These are phyloP conservation scores for Drosophila sulfurigaster DNA, from an alignment of 1,140 invertebrate genomes.

Conservation along the genomic window DNA sequence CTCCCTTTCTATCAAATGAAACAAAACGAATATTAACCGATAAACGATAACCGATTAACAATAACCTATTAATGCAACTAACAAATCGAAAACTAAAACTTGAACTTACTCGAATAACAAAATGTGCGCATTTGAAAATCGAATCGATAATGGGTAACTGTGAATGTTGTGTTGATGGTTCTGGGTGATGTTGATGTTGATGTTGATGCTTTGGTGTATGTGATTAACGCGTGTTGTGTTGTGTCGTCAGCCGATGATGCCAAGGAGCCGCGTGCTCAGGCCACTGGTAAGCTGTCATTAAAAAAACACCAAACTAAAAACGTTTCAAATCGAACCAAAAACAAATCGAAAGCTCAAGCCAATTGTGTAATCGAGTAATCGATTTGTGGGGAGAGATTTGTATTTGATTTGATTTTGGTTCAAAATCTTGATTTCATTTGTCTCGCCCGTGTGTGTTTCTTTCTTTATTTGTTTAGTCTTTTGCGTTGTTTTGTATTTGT, in stretches of 20 bases:
- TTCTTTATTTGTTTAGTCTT: constrained; percentile 18
- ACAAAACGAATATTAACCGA: constrained; percentile 5
- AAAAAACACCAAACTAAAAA: constrained; percentile 13
- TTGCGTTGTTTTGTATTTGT: constrained; percentile 11
- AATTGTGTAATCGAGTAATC: background rate
- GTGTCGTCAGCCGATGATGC: constrained; percentile 65
- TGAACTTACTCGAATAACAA: background rate
- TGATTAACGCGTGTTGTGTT: constrained; percentile 5
- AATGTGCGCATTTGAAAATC: constrained; percentile 3
- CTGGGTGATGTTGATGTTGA: too few species aligned
- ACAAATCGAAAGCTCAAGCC: constrained; percentile 10
- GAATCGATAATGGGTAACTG: background rate
- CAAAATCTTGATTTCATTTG: constrained; percentile 6
- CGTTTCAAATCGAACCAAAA: constrained; percentile 3
- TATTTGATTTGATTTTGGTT: constrained; percentile 17
- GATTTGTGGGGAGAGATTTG: constrained; percentile 23
- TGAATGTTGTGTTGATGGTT: constrained; percentile 4
- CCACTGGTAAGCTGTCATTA: constrained; percentile 65
- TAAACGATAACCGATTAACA: constrained; percentile 18
- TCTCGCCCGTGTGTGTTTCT: constrained; percentile 16
- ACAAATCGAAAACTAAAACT: background rate
- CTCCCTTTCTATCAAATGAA: background rate
- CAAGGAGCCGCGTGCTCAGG: constrained; percentile 67
- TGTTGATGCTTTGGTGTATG: constrained; percentile 2
- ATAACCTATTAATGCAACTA: constrained; percentile 29